Evolutionary conservation across 1,140 invertebrate genomes (phyloP).

Genomic region (Thaumatotibia leucotreta): DNA sequence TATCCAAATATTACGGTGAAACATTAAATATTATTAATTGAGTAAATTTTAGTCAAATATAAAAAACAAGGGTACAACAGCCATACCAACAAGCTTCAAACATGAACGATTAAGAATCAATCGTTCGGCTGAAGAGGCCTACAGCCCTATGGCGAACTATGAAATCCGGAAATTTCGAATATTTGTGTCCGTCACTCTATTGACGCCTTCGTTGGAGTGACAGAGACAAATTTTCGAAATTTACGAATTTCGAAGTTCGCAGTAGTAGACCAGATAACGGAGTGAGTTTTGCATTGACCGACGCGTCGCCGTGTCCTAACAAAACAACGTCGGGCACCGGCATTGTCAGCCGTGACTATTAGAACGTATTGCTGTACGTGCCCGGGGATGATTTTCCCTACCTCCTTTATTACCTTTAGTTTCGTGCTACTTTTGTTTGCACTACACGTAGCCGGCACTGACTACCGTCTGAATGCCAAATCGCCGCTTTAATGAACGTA

Average conservation of each 20-base stretch:
- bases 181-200: too few relatives aligned
- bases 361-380: constrained; percentile 64
- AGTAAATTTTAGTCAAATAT: neutral
- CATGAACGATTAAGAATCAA: constrained; percentile 15
- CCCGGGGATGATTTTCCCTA: constrained; percentile 36
- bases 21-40: neutral
- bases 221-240: too few relatives aligned
- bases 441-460: constrained; percentile 37
- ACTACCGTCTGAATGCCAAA: constrained; percentile 43
- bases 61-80: neutral
- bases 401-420: constrained; percentile 50
- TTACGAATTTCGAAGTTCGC: too few relatives aligned
- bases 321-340: constrained; percentile 56
- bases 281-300: constrained; percentile 51
- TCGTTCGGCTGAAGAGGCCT: too few relatives aligned
- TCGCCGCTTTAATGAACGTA: constrained; percentile 32
- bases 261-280: constrained; percentile 31
- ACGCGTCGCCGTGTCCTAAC: constrained; percentile 47
- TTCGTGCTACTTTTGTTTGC: constrained; percentile 54
- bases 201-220: too few relatives aligned
- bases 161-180: too few relatives aligned
- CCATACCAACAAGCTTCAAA: neutral
- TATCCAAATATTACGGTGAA: neutral
- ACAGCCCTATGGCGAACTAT: too few relatives aligned
- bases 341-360: constrained; percentile 58